Evolutionary conservation across 2,113 vertebrate genomes (phyloP), one percentile per base, ranked within the genome.

Genomic region (Bagarius yarrelli): DNA sequence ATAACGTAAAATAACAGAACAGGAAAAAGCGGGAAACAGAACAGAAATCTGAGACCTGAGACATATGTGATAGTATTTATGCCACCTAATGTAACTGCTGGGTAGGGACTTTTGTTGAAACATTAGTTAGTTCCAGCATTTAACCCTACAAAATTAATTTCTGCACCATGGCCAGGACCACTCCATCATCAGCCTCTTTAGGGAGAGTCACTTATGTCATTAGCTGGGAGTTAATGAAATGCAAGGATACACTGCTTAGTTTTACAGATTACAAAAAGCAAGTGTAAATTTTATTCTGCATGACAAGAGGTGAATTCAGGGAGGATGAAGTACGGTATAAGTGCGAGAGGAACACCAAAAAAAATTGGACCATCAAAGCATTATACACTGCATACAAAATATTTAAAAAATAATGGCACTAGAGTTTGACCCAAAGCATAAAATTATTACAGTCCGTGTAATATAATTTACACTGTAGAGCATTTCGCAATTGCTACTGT

Each of bases 101-200:
- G 94, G 94, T 96, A 93, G 94, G 95, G 95, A 94, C 95, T 95
- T 97, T 95, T 95, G 95, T 96, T 96, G 96, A 96, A 97, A 97
- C 96, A 96, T 93, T 95, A 98, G 95, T 97, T 97, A 96, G 96
- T 98, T 98, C 95, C 96, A 96, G 95, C 95, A 94, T 99, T 99
- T 98, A 99, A 98, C 96, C 96, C 95, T 95, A 93, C 95, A 94
- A 93, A 93, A 95, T 96, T 98, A 97, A 99, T 98, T 97, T 96
- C 96, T 96, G 95, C 95, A 95, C 95, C 93, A 93, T 95, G 94
- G 94, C 95, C 94, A 93, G 89, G 93, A 93, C 93, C 94, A 94
- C 95, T 98, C 96, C 92, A 97, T 98, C 96, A 98, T 95, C 92
- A 91, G 67, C 93, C 95, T 98, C 95, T 96, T 97, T 96, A 95